These are phyloP conservation scores for Germaria angustata DNA, from an alignment of 2,888 invertebrate species.

Conservation along the genomic window DNA sequence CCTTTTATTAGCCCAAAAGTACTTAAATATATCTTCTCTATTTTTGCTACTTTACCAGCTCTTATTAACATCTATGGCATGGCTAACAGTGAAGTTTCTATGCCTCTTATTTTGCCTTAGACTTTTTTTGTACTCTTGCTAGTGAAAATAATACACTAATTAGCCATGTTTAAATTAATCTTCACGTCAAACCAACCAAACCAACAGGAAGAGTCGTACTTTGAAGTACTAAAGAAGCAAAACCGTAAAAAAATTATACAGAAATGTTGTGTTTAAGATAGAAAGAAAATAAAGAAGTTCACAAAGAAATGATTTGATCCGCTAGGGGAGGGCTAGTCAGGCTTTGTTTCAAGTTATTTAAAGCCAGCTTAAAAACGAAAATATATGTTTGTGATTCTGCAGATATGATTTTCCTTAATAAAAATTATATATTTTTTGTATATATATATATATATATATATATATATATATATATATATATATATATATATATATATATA, in stretches of 20 bases:
- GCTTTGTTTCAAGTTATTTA: background rate
- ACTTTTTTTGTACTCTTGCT: slow-evolving; percentile 13
- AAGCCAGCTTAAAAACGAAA: background rate
- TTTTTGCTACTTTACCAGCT: background rate
- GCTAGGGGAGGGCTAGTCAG: background rate
- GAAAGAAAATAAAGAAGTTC: slow-evolving; percentile 35
- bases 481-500: too few species aligned
- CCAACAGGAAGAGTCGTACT: slow-evolving; percentile 43
- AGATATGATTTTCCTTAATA: background rate
- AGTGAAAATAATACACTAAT: slow-evolving; percentile 56
- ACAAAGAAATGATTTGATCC: slow-evolving; percentile 55
- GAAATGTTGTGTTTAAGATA: slow-evolving; percentile 16
- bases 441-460: too few species aligned
- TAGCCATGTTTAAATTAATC: slow-evolving; percentile 59
- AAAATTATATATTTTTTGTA: too few species aligned
- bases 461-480: too few species aligned
- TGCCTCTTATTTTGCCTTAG: background rate
- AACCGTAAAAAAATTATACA: background rate
- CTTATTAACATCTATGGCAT: background rate
- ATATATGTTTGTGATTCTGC: background rate
- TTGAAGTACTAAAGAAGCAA: slow-evolving; percentile 36
- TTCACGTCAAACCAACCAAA: slow-evolving; percentile 37
- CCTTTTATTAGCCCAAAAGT: background rate
- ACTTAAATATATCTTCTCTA: background rate
- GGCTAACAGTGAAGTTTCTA: slow-evolving; percentile 35